Base-by-base conservation (phyloP, 2,888 invertebrate genomes). In the Scaptomyza flava region DNA sequence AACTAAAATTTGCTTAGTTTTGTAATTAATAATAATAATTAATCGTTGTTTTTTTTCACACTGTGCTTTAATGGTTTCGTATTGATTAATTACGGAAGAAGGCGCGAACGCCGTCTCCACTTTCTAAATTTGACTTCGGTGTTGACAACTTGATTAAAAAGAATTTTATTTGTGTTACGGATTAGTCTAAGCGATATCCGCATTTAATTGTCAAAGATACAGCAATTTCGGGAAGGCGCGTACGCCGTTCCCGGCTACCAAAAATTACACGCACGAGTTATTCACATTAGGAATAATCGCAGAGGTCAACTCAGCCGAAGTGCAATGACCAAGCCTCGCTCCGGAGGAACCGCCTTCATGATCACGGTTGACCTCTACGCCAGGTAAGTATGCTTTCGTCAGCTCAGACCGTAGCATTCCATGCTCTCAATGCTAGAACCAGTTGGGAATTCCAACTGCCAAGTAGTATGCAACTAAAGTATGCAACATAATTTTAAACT, bases 261-360 rank as follows among this genome's bases (percentile, higher is more conserved):
- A 94, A 94, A 94, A 94, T 94, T 93, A 91, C 93, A 94, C 94
- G 93, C 93, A 94, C 95, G 94, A 95, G 94, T 94, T 94, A 94
- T 93, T 94, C 94, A 93, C 94, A 94, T 94, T 94, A 94, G 94
- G 94, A 93, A 93, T 93, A 94, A 94, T 95, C 95, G 95, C 95
- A 94, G 93, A 94, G 93, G 94, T 95, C 95, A 95, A 94, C 95
- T 94, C 93, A 92, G 93, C 93, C 95, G 93, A 89, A 93, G 95
- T 95, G 95, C 95, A 95, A 95, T 90, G 90, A 69, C 81, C 86
- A 81, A 88, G 90, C 79, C 90, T 91, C 90, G 76, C 90, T 89
- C 90, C 87, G 90, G 89, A 85, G 90, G 89, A 90, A 89, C 89
- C 89, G 90, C 90, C 90, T 90, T 90, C 69, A 70, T 90, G 90